A percentile compares a stretch with the other conserved stretches of the same genome.
Evolutionary conservation across 2,797 vertebrate species (phyloP).

Genomic region (Pogonophryne albipinna): DNA sequence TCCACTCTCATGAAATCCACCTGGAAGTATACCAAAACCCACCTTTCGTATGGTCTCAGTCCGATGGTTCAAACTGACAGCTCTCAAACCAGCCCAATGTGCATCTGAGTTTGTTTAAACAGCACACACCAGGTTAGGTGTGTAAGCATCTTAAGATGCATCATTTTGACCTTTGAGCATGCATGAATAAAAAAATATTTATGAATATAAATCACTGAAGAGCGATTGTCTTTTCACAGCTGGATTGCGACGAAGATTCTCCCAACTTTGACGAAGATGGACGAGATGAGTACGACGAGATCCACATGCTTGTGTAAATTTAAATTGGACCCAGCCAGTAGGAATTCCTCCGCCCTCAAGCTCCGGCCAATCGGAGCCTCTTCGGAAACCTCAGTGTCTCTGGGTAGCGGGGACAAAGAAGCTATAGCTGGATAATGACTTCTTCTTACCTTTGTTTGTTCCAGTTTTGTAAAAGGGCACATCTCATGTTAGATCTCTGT

Average conservation of each 20-base stretch:
- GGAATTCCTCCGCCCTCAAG: conserved; percentile 26
- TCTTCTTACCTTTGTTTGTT: conserved; percentile 47
- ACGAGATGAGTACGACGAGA: conserved; percentile 96
- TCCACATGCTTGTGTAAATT: conserved; percentile 96
- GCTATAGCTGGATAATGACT: conserved; percentile 36
- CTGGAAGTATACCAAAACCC: neutral
- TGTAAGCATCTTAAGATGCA: neutral
- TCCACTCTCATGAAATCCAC: neutral
- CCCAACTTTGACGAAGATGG: conserved; percentile 98
- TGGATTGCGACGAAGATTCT: conserved; percentile 94
- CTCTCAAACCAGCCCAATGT: neutral
- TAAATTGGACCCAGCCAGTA: neutral
- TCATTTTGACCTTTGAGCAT: neutral
- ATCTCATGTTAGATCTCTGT: conserved; percentile 37
- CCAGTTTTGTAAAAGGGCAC: conserved; percentile 36
- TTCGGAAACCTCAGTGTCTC: conserved; percentile 43
- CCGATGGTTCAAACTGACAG: neutral
- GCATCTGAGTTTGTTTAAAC: neutral
- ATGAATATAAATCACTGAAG: conserved; percentile 1
- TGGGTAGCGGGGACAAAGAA: conserved; percentile 35
- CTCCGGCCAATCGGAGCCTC: conserved; percentile 40
- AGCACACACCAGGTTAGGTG: neutral
- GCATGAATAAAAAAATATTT: too few relatives aligned
- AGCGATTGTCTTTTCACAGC: conserved; percentile 78
- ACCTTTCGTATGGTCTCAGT: neutral